phyloP scores from a whole-genome alignment of 2,888 invertebrate species.

The Erebia palarica region DNA sequence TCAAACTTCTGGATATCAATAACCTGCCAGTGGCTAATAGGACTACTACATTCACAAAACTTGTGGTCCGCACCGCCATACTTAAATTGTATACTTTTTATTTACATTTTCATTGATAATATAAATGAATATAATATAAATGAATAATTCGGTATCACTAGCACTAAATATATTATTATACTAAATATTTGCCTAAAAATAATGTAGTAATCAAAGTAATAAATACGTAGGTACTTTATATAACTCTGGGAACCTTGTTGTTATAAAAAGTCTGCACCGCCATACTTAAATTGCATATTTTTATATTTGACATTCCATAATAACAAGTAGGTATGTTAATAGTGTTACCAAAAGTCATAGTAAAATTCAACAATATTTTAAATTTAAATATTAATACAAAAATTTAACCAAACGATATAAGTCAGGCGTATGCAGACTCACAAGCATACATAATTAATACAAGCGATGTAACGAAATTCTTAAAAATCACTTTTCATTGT shows the following conservation, averaged over 20 bases:
- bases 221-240: too few relatives aligned
- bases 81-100: background rate
- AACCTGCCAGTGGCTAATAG: slow-evolving; percentile 23
- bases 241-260: too few relatives aligned
- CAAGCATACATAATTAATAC: slow-evolving; percentile 13
- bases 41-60: slow-evolving; percentile 23
- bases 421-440: background rate
- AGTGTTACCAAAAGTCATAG: background rate
- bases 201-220: too few relatives aligned
- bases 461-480: slow-evolving; percentile 8
- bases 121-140: too few relatives aligned
- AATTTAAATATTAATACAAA: background rate
- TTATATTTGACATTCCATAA: background rate
- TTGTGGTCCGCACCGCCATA: background rate
- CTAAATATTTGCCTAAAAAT: too few relatives aligned
- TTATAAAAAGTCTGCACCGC: background rate
- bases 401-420: background rate
- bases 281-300: background rate
- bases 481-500: slow-evolving; percentile 17
- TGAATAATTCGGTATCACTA: too few relatives aligned
- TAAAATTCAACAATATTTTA: background rate
- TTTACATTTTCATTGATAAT: too few relatives aligned
- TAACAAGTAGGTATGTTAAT: background rate
- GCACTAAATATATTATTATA: too few relatives aligned
- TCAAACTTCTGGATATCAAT: background rate